These are phyloP conservation scores for Lagorchestes hirsutus DNA, from an alignment of 2,797 vertebrate genomes.

Conservation along the genomic window DNA sequence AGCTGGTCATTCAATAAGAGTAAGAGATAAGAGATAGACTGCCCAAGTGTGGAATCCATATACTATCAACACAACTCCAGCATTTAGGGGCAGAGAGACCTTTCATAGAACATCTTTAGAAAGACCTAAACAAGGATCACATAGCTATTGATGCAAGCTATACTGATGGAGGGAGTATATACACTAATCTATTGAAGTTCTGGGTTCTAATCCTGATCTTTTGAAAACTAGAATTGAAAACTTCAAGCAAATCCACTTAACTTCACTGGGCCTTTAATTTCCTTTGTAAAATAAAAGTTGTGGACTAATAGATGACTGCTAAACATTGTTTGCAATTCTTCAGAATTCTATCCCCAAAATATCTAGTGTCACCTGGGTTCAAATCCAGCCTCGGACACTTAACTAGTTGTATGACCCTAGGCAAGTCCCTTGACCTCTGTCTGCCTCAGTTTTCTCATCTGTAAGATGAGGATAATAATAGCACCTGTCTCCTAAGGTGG, in stretches of 20 bases:
- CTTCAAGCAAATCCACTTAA: not conserved
- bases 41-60: not conserved
- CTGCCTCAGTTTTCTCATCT: not conserved
- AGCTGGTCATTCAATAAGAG: not conserved
- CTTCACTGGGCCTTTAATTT: not conserved
- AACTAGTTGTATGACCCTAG: not conserved
- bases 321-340: too few relatives aligned
- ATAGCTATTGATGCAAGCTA: not conserved
- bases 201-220: not conserved
- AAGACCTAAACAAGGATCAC: not conserved
- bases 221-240: not conserved
- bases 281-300: not conserved
- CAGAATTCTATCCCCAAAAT: not conserved
- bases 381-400: not conserved
- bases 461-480: not conserved
- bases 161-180: not conserved
- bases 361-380: not conserved
- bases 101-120: not conserved
- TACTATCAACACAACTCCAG: not conserved
- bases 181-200: not conserved
- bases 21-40: not conserved
- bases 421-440: not conserved
- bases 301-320: too few relatives aligned
- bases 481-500: not conserved
- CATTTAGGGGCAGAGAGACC: not conserved